These are phyloP conservation scores for Sarcophaga rosellei DNA, from an alignment of 2,888 invertebrate genomes.

Conservation along the genomic window DNA sequence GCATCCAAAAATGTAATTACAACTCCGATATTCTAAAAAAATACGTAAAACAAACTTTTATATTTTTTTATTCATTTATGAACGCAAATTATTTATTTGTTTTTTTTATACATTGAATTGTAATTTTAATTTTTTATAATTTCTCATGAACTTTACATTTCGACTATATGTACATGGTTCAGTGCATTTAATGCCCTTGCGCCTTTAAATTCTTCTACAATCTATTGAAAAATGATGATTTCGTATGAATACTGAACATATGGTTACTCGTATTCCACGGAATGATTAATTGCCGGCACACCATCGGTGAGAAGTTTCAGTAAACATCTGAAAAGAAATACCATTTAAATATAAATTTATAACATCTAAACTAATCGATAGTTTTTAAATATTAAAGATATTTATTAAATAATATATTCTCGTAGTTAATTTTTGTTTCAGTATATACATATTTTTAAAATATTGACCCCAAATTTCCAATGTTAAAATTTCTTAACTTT, in stretches of 20 bases:
- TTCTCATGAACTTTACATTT: slow-evolving; percentile 5
- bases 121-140: neutral
- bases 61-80: too few species aligned
- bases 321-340: slow-evolving; percentile 53
- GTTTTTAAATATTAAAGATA: too few species aligned
- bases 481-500: too few species aligned
- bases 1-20: too few species aligned
- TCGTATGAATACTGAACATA: slow-evolving; percentile 27
- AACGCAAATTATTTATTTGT: neutral
- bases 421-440: too few species aligned
- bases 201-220: slow-evolving; percentile 22
- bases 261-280: slow-evolving; percentile 15
- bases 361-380: neutral
- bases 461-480: too few species aligned
- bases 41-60: too few species aligned
- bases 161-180: slow-evolving; percentile 32
- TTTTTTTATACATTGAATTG: slow-evolving; percentile 27
- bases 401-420: too few species aligned
- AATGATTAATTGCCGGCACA: slow-evolving; percentile 64
- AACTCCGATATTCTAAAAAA: too few species aligned
- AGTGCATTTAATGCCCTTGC: slow-evolving; percentile 32
- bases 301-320: slow-evolving; percentile 41
- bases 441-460: too few species aligned
- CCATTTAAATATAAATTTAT: slow-evolving; percentile 16
- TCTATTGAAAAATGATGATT: neutral